Conservation (phyloP, 1,140 invertebrate genomes). For the Brachionus koreanus region DNA sequence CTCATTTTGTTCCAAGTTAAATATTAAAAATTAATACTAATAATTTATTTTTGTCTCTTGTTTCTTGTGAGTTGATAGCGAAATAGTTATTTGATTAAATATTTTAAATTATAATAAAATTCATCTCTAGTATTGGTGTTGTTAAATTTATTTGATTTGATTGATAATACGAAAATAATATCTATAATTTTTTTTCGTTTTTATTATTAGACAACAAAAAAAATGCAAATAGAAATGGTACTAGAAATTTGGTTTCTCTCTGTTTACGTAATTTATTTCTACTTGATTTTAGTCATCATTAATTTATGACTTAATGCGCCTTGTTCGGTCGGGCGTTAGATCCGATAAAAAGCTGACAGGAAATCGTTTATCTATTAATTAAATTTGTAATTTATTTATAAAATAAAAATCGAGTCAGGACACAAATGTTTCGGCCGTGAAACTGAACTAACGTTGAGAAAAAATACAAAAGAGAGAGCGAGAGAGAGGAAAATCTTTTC, state of each 20-base stretch:
- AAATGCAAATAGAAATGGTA: constrained; percentile 23
- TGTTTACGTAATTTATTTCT: not conserved
- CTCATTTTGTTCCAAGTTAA: constrained; percentile 24
- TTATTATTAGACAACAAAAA: not conserved
- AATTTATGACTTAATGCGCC: not conserved
- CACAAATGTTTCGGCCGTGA: not conserved
- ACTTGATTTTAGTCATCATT: not conserved
- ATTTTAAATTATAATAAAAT: constrained; percentile 33
- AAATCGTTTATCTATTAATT: constrained; percentile 33
- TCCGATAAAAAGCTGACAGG: not conserved
- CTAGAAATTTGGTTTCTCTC: not conserved
- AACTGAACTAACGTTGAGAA: not conserved
- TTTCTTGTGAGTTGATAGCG: not conserved
- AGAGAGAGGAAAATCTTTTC: constrained; percentile 21
- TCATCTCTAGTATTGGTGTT: not conserved
- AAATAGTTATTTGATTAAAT: not conserved
- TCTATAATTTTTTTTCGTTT: constrained; percentile 1
- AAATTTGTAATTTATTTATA: not conserved
- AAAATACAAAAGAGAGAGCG: not conserved
- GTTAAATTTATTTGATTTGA: constrained; percentile 25
- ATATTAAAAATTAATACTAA: constrained; percentile 4
- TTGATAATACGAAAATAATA: constrained; percentile 5
- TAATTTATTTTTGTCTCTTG: not conserved
- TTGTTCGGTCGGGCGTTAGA: not conserved
- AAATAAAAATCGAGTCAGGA: not conserved